Conservation (phyloP, 2,888 invertebrate genomes). For the Zygothrica quintamaculata region DNA sequence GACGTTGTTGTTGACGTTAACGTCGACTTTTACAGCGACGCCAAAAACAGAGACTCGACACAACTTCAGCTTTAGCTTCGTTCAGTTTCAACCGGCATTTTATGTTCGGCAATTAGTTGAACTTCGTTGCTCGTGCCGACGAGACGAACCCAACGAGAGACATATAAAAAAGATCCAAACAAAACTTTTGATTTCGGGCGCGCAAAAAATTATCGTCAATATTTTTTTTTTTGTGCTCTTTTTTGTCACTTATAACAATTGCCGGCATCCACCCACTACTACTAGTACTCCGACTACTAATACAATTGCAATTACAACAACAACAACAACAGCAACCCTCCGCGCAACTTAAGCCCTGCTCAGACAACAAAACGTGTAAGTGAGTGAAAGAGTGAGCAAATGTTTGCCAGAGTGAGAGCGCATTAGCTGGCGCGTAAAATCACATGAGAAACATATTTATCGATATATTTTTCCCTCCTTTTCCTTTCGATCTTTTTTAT, state of each 20-base stretch:
- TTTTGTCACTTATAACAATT: constrained; percentile 18
- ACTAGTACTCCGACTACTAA: no score
- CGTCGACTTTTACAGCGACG: constrained; percentile 18
- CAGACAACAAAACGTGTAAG: constrained; percentile 32
- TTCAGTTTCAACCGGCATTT: constrained; percentile 40
- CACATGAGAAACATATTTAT: constrained; percentile 8
- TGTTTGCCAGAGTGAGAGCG: constrained; percentile 26
- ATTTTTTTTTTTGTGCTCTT: constrained; percentile 40
- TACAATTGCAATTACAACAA: constrained; percentile 15
- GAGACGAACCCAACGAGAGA: constrained; percentile 64
- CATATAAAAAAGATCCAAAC: constrained; percentile 39
- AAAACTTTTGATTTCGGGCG: constrained; percentile 41
- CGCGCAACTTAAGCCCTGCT: constrained; percentile 1
- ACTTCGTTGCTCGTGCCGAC: constrained; percentile 77
- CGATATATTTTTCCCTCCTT: constrained; percentile 10
- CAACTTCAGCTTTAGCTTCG: constrained; percentile 54
- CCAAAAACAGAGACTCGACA: constrained; percentile 25
- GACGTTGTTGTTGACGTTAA: no score
- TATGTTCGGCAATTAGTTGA: constrained; percentile 75
- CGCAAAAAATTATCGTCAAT: no score
- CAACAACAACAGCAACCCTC: constrained; percentile 2
- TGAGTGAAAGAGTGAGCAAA: constrained; percentile 4
- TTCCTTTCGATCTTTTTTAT: no score
- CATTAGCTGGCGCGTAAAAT: constrained; percentile 29
- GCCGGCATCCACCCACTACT: constrained; percentile 2